These are phyloP conservation scores for Dysdera silvatica DNA, from an alignment of 1,140 invertebrate species.

Conservation along the genomic window DNA sequence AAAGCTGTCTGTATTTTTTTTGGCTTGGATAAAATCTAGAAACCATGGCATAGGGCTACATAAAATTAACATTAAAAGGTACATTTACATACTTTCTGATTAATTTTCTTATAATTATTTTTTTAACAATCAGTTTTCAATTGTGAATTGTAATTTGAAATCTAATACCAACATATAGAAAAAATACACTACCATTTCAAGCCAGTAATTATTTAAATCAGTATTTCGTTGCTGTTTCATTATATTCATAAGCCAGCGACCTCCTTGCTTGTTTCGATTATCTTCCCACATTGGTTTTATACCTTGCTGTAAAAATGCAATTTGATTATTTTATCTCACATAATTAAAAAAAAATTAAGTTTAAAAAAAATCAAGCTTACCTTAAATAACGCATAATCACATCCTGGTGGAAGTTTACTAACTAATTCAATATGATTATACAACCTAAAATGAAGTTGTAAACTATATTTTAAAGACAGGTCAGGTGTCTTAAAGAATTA, in stretches of 20 bases:
- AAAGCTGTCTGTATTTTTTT: too few species aligned
- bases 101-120: too few species aligned
- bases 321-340: not conserved
- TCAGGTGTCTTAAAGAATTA: too few species aligned
- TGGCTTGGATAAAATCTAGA: too few species aligned
- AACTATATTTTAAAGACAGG: not conserved
- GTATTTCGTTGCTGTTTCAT: constrained; percentile 69
- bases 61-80: too few species aligned
- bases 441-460: constrained; percentile 43
- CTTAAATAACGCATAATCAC: constrained; percentile 95
- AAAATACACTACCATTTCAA: constrained; percentile 79
- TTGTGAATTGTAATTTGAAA: too few species aligned
- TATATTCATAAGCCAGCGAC: constrained; percentile 87
- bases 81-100: too few species aligned
- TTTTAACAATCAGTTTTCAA: too few species aligned
- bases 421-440: constrained; percentile 93
- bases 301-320: constrained; percentile 51
- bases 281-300: constrained; percentile 99
- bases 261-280: constrained; percentile 76
- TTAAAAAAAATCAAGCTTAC: constrained; percentile 3
- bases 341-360: not conserved
- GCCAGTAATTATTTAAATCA: constrained; percentile 87
- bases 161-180: too few species aligned
- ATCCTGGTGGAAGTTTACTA: constrained; percentile 76
- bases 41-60: too few species aligned